Evolutionary conservation across 2,888 invertebrate species (phyloP), one percentile per base, ranked within the genome.

Genomic region (Candidula unifasciata): DNA sequence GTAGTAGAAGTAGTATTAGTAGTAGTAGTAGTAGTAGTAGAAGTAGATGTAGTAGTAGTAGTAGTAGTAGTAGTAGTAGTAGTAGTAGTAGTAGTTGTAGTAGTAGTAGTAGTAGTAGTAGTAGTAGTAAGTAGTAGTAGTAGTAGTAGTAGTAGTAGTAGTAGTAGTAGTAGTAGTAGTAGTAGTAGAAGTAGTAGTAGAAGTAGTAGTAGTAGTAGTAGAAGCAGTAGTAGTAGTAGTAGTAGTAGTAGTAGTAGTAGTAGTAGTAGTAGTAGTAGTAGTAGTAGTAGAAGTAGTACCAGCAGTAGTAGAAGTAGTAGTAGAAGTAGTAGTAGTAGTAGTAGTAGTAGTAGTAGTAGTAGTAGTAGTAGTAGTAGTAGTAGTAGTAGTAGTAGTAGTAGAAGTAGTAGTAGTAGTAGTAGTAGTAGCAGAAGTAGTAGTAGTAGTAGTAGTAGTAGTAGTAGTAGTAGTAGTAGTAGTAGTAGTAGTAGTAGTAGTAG

Each of bases 61-160:
- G 73, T 73, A 21, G 73, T 73, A 73, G 73, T 73, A 73, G 73
- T 73, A 73, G 73, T 73, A 73, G 73, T 73, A 73, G 73, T 73
- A 73, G 73, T 73, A 73, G 73, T 73, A 73, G 73, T 73, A 73
- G 73, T 73, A 73, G 73, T 73, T 13, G 73, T 73, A 73, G 73
- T 73, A 73, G 73, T 73, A 73, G 66, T 44, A 44, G 10, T 44
- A 10, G 44, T 44, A 44, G 44, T 44, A 44, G 44, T 44, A 44
- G 44, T 44, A 44, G 3, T 44, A 44, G 44, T 44, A 44, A n/a
- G 44, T 44, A 44, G 44, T 44, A 44, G 44, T 44, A 44, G 44
- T 44, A 44, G 44, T 44, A 44, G 44, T 44, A 44, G n/a, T 27
- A 30, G n/a, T 27, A 44, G 44, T 44, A 44, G 44, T 44, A 44